Base-by-base conservation (phyloP, 2,888 invertebrate species). In the Trissolcus japonicus region DNA sequence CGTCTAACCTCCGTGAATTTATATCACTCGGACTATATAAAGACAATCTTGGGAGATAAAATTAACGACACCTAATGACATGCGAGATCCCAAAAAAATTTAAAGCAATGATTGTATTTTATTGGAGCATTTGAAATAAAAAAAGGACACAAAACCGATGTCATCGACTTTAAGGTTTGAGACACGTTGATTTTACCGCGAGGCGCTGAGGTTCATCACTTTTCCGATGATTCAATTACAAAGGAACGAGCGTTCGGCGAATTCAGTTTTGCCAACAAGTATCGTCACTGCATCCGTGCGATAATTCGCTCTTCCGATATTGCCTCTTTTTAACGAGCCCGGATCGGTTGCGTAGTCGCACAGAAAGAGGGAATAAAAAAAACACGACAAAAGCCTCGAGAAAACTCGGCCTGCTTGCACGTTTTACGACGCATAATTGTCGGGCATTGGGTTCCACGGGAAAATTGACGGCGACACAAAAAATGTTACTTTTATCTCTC, bases 301-400 rank as follows among this genome's bases (percentile, higher is more conserved):
- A 78, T 80, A 82, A 82, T 82, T 80, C 76, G 72, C 72, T 74
- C 54, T 75, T 68, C 75, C 63, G 75, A 68, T 75, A 80, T 82
- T 82, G 78, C 73, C 79, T 80, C 74, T 76, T 66, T 79, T 82
- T 78, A 80, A 79, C 80, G 78, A 78, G 55, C 50, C 68, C 60
- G 53, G 17, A 60, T 56, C 75, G 79, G 76, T 55, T 66, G 54
- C 66, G 60, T 14, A 50, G 75, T 35, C 71, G 50, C 71, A 59
- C 55, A 68, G 29, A 66, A 19, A 14, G 51, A 7, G 9, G 6
- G 29, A 35, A 35, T 0, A 11, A 35, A 35, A 35, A 35, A 35
- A 11, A 35, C 35, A 11, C 11, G 35, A 35, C 35, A 35, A 35
- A 35, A 17, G 63, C 35, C 53, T 41, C 54, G 62, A 76, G 78